Conservation (phyloP, 2,888 invertebrate species). For the Lepetodrilus schrolli region DNA sequence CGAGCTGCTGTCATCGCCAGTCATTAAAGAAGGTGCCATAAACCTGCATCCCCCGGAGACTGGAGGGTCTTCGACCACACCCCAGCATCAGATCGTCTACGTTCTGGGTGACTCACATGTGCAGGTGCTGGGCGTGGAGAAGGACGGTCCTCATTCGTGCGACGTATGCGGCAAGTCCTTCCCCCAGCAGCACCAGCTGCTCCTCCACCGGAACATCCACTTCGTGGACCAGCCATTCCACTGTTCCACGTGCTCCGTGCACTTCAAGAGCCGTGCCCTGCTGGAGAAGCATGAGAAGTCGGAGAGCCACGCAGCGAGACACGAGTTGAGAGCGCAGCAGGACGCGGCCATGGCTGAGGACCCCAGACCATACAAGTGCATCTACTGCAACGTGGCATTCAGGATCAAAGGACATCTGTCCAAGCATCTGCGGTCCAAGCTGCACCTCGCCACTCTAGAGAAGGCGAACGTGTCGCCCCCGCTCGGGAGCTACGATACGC, state of each 20-base stretch:
- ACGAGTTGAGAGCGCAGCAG: constrained; percentile 41
- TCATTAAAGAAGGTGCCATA: constrained; percentile 24
- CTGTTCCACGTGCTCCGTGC: constrained; percentile 32
- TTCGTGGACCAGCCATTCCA: constrained; percentile 79
- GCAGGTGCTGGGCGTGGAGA: background rate
- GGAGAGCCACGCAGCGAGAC: constrained; percentile 91
- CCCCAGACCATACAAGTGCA: constrained; percentile 96
- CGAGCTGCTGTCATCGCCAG: background rate
- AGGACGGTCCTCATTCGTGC: constrained; percentile 22
- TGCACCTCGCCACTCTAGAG: constrained; percentile 95
- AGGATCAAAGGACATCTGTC: constrained; percentile 95
- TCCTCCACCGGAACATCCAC: constrained; percentile 95
- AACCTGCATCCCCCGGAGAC: background rate
- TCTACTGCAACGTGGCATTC: constrained; percentile 96
- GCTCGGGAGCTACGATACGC: constrained; percentile 94
- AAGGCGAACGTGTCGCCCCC: constrained; percentile 93
- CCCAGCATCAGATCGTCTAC: constrained; percentile 27
- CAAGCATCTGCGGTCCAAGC: constrained; percentile 95
- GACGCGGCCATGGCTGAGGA: constrained; percentile 81
- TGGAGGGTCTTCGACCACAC: background rate
- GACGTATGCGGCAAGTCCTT: constrained; percentile 31
- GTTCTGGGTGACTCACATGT: background rate
- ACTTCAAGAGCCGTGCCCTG: constrained; percentile 15
- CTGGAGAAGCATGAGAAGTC: constrained; percentile 92
- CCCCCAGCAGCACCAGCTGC: constrained; percentile 87